Base-by-base conservation (phyloP, 2,113 vertebrate genomes). In the Poecilia latipinna region DNA sequence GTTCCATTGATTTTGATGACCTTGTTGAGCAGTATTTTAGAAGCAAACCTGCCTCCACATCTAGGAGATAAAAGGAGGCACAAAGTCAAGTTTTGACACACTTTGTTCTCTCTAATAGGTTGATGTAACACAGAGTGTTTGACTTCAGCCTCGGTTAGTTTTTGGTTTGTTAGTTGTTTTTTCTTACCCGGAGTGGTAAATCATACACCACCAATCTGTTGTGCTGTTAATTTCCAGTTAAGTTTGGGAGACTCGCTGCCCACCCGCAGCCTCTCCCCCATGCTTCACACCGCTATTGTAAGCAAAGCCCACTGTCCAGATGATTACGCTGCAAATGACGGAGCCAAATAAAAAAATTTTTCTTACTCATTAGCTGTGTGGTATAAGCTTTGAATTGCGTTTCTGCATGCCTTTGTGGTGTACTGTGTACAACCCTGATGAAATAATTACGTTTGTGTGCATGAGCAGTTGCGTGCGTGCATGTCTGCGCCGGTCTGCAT, bases 401-500 rank as follows among this genome's bases (percentile, higher is more conserved):
- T 57, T 57, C 51, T 57, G 10, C 22, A 57, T 22, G 44, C 19
- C 1, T 13, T 48, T 48, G 15, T 19, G 3, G 2, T n/a, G 11
- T 19, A 35, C 2, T 28, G 4, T 33, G 13, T 32, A 3, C 37
- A 57, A 29, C 22, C 57, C 26, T 35, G 42, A 67, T 32, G 29
- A 73, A 44, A 2, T 15, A 32, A 33, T 51, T 32, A n/a, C 15
- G 7, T 72, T 63, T 72, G 63, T 3, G 13, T 26, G 29, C 13
- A n/a, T 31, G 44, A 33, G 26, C 12, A n/a, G 13, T 37, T 12
- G 48, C 29, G 61, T 69, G 24, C 44, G 17, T 12, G 28, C 70
- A 37, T 75, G 75, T 75, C 12, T 78, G 65, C 75, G 72, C 65
- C 42, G 3, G 57, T 68, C 64, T 78, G 48, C 65, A 80, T 65